These are phyloP conservation scores for Rhyacophila evoluta DNA, from an alignment of 2,888 invertebrate species.

Conservation along the genomic window DNA sequence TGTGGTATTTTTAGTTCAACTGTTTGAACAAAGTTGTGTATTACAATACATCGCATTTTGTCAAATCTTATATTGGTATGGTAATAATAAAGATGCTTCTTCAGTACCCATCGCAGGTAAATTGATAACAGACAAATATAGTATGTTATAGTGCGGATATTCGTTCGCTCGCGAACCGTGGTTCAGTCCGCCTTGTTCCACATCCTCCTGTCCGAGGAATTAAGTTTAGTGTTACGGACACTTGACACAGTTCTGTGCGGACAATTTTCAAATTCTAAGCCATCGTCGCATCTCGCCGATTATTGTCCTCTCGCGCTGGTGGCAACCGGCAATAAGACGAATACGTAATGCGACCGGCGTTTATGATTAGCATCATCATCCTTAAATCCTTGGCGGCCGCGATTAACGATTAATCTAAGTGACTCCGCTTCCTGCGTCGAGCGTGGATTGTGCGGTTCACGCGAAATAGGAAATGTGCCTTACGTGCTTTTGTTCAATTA, in stretches of 20 bases:
- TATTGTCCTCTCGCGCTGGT: background rate
- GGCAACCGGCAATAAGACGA: background rate
- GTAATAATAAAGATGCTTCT: too few relatives aligned
- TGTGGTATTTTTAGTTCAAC: too few relatives aligned
- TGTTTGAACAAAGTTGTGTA: too few relatives aligned
- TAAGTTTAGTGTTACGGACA: conserved; percentile 24
- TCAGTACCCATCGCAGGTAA: too few relatives aligned
- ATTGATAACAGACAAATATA: too few relatives aligned
- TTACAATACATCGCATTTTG: too few relatives aligned
- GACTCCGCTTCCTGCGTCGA: background rate
- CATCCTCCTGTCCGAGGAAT: background rate
- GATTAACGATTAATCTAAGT: background rate
- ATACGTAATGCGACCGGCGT: conserved; percentile 5
- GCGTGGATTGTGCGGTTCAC: background rate
- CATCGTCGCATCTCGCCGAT: background rate
- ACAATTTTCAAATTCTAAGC: conserved; percentile 8
- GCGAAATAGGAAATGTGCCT: background rate
- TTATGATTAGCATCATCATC: background rate
- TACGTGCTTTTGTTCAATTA: background rate
- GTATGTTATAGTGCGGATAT: too few relatives aligned
- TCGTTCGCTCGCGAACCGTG: background rate
- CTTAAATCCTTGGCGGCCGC: conserved; percentile 8
- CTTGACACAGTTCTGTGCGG: conserved; percentile 2
- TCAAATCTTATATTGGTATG: too few relatives aligned
- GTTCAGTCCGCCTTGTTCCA: background rate